Evolutionary conservation across 2,888 invertebrate genomes (phyloP).

Genomic region (Steromphala cineraria): DNA sequence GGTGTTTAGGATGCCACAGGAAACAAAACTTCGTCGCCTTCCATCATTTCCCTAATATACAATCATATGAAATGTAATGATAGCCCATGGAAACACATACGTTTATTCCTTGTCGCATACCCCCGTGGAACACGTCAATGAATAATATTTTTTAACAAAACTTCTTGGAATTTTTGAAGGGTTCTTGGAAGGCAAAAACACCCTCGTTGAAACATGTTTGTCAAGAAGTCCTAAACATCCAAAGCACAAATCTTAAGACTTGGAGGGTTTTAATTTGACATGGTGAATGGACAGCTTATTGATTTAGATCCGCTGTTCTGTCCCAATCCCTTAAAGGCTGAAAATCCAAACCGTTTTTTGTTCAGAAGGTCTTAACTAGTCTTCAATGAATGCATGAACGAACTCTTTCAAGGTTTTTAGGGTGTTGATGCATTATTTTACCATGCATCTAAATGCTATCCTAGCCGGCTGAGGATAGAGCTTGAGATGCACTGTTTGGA

Average conservation of each 20-base stretch:
- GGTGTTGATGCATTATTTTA: background rate
- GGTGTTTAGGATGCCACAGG: too few relatives aligned
- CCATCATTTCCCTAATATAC: too few relatives aligned
- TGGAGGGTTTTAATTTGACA: constrained; percentile 5
- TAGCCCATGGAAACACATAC: too few relatives aligned
- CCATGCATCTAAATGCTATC: constrained; percentile 3
- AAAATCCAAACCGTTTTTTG: background rate
- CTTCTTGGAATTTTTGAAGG: too few relatives aligned
- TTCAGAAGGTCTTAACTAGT: background rate
- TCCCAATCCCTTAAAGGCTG: constrained; percentile 1
- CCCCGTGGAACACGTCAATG: too few relatives aligned
- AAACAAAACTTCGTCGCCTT: too few relatives aligned
- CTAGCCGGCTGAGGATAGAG: background rate
- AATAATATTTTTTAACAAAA: too few relatives aligned
- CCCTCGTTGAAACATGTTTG: background rate
- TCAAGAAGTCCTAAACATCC: background rate
- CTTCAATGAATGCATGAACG: background rate
- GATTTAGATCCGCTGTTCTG: background rate
- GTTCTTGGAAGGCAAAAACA: too few relatives aligned
- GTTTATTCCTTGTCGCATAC: too few relatives aligned
- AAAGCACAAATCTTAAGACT: background rate
- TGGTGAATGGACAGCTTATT: background rate
- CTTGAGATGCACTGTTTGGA: background rate
- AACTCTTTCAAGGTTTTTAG: background rate
- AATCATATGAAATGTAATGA: too few relatives aligned